Conservation (phyloP, 2,113 vertebrate species). For the Choloepus hoffmanni region DNA sequence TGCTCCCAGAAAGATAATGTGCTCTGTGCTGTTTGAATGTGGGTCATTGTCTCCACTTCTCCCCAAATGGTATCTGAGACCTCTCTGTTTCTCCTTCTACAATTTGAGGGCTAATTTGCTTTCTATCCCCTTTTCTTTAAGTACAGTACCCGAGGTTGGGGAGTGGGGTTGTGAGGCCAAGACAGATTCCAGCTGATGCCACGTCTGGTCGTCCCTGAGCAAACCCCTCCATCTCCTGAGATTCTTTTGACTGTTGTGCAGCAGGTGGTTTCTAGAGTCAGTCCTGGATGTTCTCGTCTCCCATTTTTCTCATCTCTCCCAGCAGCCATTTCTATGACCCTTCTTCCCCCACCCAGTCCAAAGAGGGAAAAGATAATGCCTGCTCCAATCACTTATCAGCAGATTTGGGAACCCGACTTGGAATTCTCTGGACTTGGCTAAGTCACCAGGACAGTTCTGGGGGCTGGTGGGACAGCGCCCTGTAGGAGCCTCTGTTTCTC, state of each 20-base stretch:
- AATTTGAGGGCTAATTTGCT: too few relatives aligned
- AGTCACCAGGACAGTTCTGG: background rate
- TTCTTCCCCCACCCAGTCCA: background rate
- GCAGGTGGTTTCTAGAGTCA: background rate
- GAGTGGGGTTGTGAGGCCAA: background rate
- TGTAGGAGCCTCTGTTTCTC: background rate
- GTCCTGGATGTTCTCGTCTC: background rate
- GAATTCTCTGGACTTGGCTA: background rate
- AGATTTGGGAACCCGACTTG: background rate
- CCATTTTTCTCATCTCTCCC: background rate
- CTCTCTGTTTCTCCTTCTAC: too few relatives aligned
- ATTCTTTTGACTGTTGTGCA: background rate
- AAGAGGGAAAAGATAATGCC: background rate
- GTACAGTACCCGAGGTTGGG: fast-evolving
- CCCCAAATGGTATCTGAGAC: too few relatives aligned
- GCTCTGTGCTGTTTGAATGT: background rate
- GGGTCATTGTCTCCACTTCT: too few relatives aligned
- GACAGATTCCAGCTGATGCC: background rate
- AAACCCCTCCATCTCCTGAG: background rate
- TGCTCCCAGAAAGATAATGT: background rate
- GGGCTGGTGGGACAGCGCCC: background rate
- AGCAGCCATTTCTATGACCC: background rate
- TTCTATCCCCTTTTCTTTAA: too few relatives aligned
- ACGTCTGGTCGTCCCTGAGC: background rate
- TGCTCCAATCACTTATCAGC: background rate